Evolutionary conservation across 2,797 vertebrate genomes (phyloP).

Genomic region (Pangasius djambal): DNA sequence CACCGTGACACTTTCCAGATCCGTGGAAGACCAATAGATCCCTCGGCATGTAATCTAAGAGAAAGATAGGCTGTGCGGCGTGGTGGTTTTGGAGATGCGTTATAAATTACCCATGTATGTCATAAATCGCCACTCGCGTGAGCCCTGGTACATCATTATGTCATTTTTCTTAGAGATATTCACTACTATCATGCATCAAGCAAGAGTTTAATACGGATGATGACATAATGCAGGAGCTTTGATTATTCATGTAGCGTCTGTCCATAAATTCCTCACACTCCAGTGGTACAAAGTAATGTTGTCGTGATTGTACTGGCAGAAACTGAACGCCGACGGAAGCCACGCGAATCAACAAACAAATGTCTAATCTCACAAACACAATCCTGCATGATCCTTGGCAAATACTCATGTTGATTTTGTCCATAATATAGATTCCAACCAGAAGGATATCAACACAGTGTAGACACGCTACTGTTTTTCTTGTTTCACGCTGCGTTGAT

Average conservation of each 20-base stretch:
- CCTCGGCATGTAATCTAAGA: constrained; percentile 37
- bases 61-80: constrained; percentile 37
- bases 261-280: constrained; percentile 38
- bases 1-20: constrained; percentile 32
- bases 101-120: constrained; percentile 34
- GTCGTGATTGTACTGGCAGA: constrained; percentile 34
- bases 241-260: constrained; percentile 41
- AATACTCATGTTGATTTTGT: constrained; percentile 27
- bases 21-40: constrained; percentile 25
- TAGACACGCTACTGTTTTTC: not conserved
- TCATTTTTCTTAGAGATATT: constrained; percentile 26
- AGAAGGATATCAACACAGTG: not conserved
- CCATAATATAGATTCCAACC: constrained; percentile 21
- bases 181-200: constrained; percentile 30
- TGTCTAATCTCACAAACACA: constrained; percentile 38
- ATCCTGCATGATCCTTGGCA: constrained; percentile 27
- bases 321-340: constrained; percentile 25
- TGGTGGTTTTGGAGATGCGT: constrained; percentile 22
- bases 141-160: constrained; percentile 33
- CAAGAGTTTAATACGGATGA: constrained; percentile 42
- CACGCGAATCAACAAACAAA: constrained; percentile 34
- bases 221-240: constrained; percentile 29
- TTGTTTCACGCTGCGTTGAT: constrained; percentile 14
- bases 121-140: constrained; percentile 32
- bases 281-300: constrained; percentile 17